Percentiles rank a stretch among this genome's conserved stretches.
Conservation (phyloP, 2,888 invertebrate genomes). For the Yponomeuta cagnagella region DNA sequence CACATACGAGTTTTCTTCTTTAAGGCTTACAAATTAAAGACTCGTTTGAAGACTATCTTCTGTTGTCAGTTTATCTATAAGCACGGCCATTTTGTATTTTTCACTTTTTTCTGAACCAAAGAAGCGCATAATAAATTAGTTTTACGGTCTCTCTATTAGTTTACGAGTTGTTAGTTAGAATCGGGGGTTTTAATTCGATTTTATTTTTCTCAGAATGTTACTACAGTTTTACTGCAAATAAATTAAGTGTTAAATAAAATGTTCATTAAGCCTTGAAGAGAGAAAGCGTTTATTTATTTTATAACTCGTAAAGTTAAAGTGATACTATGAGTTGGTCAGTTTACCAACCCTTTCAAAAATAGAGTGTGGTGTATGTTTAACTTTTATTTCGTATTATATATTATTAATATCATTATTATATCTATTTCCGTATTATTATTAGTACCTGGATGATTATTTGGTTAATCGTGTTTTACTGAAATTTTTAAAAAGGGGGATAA, state of each 20-base stretch:
- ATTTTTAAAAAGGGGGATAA: too few relatives aligned
- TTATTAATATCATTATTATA: too few relatives aligned
- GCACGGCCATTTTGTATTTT: slow-evolving; percentile 33
- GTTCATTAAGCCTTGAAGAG: neutral
- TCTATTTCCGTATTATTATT: too few relatives aligned
- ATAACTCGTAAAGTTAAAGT: neutral
- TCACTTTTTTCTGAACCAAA: slow-evolving; percentile 34
- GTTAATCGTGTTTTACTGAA: too few relatives aligned
- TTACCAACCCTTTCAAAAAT: too few relatives aligned
- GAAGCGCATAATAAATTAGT: slow-evolving; percentile 56
- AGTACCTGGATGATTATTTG: too few relatives aligned
- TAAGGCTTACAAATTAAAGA: too few relatives aligned
- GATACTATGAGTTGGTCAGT: neutral
- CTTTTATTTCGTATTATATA: too few relatives aligned
- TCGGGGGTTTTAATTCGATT: slow-evolving; percentile 31
- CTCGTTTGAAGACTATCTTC: too few relatives aligned
- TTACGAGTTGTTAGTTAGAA: slow-evolving; percentile 49
- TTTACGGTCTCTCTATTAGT: slow-evolving; percentile 67
- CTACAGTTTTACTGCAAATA: slow-evolving; percentile 50
- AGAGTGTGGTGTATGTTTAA: too few relatives aligned
- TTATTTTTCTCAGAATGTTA: slow-evolving; percentile 32
- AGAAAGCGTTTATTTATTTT: neutral
- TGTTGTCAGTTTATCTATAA: slow-evolving; percentile 45
- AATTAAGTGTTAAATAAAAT: slow-evolving; percentile 43
- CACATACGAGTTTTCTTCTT: too few relatives aligned